Conservation (phyloP, 2,888 invertebrate species). For the Dendrolimus houi region DNA sequence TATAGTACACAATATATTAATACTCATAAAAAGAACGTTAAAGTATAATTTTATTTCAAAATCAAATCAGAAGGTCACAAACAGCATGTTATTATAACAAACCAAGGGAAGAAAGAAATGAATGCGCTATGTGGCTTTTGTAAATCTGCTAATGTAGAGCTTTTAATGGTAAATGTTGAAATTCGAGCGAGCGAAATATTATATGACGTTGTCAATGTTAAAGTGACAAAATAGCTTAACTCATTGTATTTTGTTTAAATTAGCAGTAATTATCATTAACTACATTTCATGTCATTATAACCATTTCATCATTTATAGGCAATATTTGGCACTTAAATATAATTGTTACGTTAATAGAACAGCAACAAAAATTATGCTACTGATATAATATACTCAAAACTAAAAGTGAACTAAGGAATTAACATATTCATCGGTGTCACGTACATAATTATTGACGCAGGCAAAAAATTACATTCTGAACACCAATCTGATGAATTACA, state of each 20-base stretch:
- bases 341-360: too few species aligned
- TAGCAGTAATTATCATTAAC: slow-evolving; percentile 2
- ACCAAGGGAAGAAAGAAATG: slow-evolving; percentile 20
- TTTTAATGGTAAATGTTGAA: slow-evolving; percentile 38
- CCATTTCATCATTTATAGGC: background rate
- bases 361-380: too few species aligned
- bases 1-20: background rate
- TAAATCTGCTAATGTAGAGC: slow-evolving; percentile 36
- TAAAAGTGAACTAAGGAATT: too few species aligned
- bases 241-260: background rate
- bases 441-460: too few species aligned
- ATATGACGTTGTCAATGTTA: background rate
- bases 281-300: background rate
- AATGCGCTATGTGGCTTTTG: slow-evolving; percentile 15
- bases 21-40: background rate
- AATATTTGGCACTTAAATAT: background rate
- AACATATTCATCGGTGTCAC: too few species aligned
- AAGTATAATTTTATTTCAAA: background rate
- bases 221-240: background rate
- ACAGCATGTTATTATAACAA: slow-evolving; percentile 1
- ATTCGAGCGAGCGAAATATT: background rate
- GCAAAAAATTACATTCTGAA: too few species aligned
- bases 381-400: too few species aligned
- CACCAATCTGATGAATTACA: too few species aligned
- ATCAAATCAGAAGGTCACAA: too few species aligned